A percentile compares a stretch with the other conserved stretches of the same genome.
These are phyloP conservation scores for Hydropotes inermis DNA, from an alignment of 2,113 vertebrate species.

Conservation along the genomic window DNA sequence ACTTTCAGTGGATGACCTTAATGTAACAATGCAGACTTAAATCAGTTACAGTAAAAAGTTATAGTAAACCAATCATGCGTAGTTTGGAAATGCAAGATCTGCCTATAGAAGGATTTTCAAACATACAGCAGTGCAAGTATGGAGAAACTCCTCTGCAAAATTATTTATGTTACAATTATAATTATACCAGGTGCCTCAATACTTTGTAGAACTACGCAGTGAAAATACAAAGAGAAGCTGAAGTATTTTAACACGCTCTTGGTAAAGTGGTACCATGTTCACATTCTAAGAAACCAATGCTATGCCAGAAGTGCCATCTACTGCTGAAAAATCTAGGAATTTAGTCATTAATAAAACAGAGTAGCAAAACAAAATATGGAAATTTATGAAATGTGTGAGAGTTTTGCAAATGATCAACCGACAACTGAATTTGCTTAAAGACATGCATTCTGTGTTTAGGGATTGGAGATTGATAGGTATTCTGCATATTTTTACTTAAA, in stretches of 20 bases:
- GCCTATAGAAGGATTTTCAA: neutral
- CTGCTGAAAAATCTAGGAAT: neutral
- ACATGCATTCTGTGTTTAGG: neutral
- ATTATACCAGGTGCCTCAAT: neutral
- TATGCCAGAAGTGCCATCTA: neutral
- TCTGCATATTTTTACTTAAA: neutral
- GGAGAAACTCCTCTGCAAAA: neutral
- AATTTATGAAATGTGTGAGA: neutral
- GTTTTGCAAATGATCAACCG: neutral
- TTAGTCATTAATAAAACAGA: neutral
- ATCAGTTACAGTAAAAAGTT: constrained; percentile 6
- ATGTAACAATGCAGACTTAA: neutral
- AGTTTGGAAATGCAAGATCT: neutral
- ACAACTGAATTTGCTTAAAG: neutral
- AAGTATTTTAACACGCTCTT: neutral
- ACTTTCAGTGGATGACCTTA: neutral
- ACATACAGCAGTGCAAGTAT: neutral
- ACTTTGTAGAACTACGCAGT: neutral
- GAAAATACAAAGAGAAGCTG: neutral
- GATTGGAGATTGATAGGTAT: accelerated
- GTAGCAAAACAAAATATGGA: neutral
- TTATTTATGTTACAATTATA: neutral
- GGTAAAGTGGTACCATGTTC: neutral
- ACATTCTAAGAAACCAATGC: neutral
- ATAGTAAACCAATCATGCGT: neutral